phyloP scores from a whole-genome alignment of 1,140 invertebrate species.

The Ridgeia piscesae region DNA sequence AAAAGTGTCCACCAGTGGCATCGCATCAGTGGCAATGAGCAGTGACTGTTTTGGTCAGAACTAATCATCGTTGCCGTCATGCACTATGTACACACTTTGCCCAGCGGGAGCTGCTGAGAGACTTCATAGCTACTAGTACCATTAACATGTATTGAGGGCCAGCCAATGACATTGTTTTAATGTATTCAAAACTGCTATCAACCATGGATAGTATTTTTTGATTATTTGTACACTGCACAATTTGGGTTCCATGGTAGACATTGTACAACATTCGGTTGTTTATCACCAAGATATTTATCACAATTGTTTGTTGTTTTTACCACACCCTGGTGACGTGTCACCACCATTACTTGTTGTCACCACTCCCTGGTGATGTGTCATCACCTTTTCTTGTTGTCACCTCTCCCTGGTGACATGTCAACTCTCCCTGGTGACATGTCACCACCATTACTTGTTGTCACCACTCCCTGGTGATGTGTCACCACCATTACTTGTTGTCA shows the following conservation, averaged over 20 bases:
- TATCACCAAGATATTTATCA: background rate
- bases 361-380: constrained; percentile 45
- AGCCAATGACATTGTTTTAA: background rate
- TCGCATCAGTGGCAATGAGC: background rate
- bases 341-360: background rate
- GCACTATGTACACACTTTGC: background rate
- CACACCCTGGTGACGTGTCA: background rate
- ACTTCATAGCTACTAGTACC: background rate
- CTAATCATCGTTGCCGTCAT: background rate
- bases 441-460: too few species aligned
- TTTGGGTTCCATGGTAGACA: too few species aligned
- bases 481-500: too few species aligned
- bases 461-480: background rate
- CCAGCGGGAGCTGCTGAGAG: background rate
- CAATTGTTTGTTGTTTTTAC: background rate
- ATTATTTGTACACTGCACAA: too few species aligned
- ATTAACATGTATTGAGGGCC: background rate
- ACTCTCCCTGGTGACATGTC: background rate
- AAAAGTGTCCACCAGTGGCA: background rate
- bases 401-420: background rate
- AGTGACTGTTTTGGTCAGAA: background rate
- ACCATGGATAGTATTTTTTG: too few species aligned
- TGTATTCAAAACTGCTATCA: background rate
- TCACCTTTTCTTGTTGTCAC: too few species aligned
- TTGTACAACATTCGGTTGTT: too few species aligned